Conservation (phyloP, 2,797 vertebrate species). For the Micropoecilia bifurca region DNA sequence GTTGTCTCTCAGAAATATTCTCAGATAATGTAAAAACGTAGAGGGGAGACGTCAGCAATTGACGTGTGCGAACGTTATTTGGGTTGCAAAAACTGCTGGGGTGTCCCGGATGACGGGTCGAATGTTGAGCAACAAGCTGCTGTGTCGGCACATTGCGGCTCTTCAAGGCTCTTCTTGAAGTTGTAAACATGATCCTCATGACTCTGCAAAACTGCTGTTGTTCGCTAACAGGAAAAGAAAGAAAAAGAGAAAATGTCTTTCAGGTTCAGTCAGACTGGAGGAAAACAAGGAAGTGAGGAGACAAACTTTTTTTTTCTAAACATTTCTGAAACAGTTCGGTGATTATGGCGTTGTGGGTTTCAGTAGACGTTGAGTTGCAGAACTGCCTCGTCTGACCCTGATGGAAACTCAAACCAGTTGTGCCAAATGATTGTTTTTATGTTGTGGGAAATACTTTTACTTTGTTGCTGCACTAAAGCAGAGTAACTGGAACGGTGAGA, state of each 20-base stretch:
- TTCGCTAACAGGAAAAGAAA: background rate
- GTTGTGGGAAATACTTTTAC: background rate
- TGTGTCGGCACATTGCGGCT: background rate
- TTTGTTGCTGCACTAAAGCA: background rate
- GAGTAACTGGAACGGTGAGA: background rate
- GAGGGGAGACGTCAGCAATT: background rate
- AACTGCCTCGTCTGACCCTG: background rate
- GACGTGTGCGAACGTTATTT: background rate
- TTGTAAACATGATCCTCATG: slow-evolving; percentile 10
- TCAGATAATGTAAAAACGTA: background rate
- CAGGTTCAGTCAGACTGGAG: background rate
- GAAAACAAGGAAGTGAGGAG: slow-evolving; percentile 37
- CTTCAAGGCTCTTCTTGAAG: slow-evolving; percentile 6
- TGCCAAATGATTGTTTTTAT: background rate
- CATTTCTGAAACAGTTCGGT: background rate
- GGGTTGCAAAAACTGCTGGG: slow-evolving; percentile 13
- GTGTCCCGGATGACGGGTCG: background rate
- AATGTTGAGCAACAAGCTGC: slow-evolving; percentile 6
- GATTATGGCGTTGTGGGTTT: background rate
- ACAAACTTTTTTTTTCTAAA: background rate
- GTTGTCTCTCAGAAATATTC: background rate
- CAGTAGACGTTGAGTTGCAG: background rate
- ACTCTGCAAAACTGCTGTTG: slow-evolving; percentile 11
- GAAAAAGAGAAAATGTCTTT: background rate
- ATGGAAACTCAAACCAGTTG: background rate